These are phyloP conservation scores for Rhingia rostrata DNA, from an alignment of 2,888 invertebrate genomes.

Conservation along the genomic window DNA sequence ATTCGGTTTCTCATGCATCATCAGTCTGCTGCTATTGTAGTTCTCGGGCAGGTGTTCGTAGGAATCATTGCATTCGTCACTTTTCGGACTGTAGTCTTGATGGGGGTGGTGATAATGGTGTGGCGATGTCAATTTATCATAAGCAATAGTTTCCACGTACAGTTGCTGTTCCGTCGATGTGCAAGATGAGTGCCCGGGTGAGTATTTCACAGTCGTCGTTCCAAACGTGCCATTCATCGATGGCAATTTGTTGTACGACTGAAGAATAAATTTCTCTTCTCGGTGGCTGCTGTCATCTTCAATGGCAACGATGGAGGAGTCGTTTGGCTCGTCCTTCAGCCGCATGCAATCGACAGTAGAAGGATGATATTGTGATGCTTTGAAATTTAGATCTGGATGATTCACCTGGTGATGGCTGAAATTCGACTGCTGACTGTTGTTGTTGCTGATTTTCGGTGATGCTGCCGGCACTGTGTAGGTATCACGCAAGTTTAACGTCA, in stretches of 20 bases:
- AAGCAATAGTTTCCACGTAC: slow-evolving; percentile 68
- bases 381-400: slow-evolving; percentile 23
- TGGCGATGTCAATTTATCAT: slow-evolving; percentile 70
- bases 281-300: slow-evolving; percentile 44
- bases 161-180: slow-evolving; percentile 34
- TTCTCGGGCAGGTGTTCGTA: slow-evolving; percentile 79
- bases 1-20: slow-evolving; percentile 79
- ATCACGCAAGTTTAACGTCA: slow-evolving; percentile 80
- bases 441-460: slow-evolving; percentile 69
- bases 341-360: slow-evolving; percentile 16
- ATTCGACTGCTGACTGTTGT: slow-evolving; percentile 74
- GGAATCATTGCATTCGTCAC: slow-evolving; percentile 75
- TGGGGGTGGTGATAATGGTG: slow-evolving; percentile 55
- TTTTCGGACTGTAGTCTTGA: slow-evolving; percentile 72
- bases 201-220: slow-evolving; percentile 47
- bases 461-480: slow-evolving; percentile 53
- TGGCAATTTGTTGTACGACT: slow-evolving; percentile 78
- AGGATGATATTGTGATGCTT: slow-evolving; percentile 24
- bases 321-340: slow-evolving; percentile 27
- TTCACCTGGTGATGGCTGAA: slow-evolving; percentile 41
- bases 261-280: slow-evolving; percentile 72
- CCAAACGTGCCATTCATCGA: slow-evolving; percentile 78
- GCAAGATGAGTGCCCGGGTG: slow-evolving; percentile 26
- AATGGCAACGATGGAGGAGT: slow-evolving; percentile 27
- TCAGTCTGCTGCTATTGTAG: slow-evolving; percentile 79